phyloP scores from a whole-genome alignment of 1,140 invertebrate species.

The Drosophila asahinai region DNA sequence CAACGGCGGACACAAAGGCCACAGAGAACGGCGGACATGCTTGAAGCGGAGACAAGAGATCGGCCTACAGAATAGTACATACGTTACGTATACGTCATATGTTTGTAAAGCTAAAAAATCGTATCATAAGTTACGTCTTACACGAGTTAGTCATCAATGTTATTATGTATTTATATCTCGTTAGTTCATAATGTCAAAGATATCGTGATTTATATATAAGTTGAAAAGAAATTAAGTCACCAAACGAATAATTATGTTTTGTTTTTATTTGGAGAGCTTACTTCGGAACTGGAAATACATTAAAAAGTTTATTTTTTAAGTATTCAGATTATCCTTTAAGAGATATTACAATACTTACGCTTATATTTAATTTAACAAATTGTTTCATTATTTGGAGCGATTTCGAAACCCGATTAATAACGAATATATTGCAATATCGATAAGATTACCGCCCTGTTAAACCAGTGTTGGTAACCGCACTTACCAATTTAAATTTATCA shows the following conservation, averaged over 20 bases:
- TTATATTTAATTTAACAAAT: background rate
- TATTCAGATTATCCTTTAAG: too few species aligned
- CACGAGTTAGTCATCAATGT: slow-evolving; percentile 67
- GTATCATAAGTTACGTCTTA: slow-evolving; percentile 60
- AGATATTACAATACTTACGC: too few species aligned
- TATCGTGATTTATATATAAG: slow-evolving; percentile 80
- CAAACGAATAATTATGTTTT: slow-evolving; percentile 13
- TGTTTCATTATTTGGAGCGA: background rate
- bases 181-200: slow-evolving; percentile 76
- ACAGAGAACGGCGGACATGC: slow-evolving; percentile 59
- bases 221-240: slow-evolving; percentile 57
- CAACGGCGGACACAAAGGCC: slow-evolving; percentile 55
- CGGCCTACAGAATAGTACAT: slow-evolving; percentile 28
- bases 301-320: too few species aligned
- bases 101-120: slow-evolving; percentile 54
- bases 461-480: slow-evolving; percentile 10
- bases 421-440: background rate
- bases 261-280: slow-evolving; percentile 3
- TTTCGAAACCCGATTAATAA: background rate
- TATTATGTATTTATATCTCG: slow-evolving; percentile 81
- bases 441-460: background rate
- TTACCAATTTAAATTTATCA: background rate
- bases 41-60: slow-evolving; percentile 26
- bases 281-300: too few species aligned
- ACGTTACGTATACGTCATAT: slow-evolving; percentile 41